Evolutionary conservation across 2,888 invertebrate genomes (phyloP).

Genomic region (Sycophila texana): DNA sequence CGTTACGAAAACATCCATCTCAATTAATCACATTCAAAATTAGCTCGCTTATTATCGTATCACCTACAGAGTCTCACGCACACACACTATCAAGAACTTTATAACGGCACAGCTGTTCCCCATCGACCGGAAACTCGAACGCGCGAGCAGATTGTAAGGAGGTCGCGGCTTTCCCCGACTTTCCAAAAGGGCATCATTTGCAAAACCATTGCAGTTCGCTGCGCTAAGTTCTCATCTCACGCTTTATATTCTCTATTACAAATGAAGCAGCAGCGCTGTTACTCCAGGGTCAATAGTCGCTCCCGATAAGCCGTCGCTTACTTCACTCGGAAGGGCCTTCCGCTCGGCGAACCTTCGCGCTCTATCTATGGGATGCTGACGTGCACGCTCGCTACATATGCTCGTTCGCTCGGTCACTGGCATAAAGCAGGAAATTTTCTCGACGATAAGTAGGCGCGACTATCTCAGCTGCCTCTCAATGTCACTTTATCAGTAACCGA

Average conservation of each 20-base stretch:
- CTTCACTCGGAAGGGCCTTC: neutral
- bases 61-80: neutral
- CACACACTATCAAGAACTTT: slow-evolving; percentile 8
- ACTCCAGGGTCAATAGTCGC: slow-evolving; percentile 45
- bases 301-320: slow-evolving; percentile 27
- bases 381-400: too few species aligned
- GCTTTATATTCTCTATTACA: too few species aligned
- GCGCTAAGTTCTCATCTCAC: too few species aligned
- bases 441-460: too few species aligned
- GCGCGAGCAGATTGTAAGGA: neutral
- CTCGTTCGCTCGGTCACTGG: too few species aligned
- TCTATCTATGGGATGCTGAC: too few species aligned
- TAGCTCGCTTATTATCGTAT: slow-evolving; percentile 27
- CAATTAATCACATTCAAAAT: slow-evolving; percentile 3
- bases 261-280: slow-evolving; percentile 9
- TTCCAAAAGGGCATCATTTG: slow-evolving; percentile 21
- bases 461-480: too few species aligned
- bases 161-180: slow-evolving; percentile 32
- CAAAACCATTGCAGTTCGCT: neutral
- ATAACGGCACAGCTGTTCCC: neutral
- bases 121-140: slow-evolving; percentile 3
- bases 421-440: too few species aligned
- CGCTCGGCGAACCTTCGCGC: neutral
- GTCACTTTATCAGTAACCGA: too few species aligned
- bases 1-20: neutral